Percentiles rank a stretch among this genome's conserved stretches.
Evolutionary conservation across 2,888 invertebrate species (phyloP).

Genomic region (Caenorhabditis zanzibari): DNA sequence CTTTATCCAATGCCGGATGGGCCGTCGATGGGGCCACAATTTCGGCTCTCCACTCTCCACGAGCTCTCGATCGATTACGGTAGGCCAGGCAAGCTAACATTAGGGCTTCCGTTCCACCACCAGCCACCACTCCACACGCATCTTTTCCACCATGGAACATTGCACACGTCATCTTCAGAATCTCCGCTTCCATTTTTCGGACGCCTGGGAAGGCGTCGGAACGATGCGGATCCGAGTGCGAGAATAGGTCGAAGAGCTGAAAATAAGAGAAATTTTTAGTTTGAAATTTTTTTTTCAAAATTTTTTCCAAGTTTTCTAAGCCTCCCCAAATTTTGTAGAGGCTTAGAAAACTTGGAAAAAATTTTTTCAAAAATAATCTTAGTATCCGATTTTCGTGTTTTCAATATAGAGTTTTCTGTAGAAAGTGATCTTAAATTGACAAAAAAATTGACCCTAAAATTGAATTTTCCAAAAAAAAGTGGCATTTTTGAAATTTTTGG

Average conservation of each 20-base stretch:
- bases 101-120: conserved; percentile 98
- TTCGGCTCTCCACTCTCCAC: conserved; percentile 91
- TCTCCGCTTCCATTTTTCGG: conserved; percentile 77
- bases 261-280: conserved; percentile 1
- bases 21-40: conserved; percentile 85
- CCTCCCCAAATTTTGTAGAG: no score
- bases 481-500: no score
- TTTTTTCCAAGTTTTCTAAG: no score
- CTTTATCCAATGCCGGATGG: conserved; percentile 85
- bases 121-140: conserved; percentile 91
- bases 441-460: no score
- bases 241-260: conserved; percentile 88
- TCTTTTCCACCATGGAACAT: conserved; percentile 91
- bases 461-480: no score
- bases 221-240: conserved; percentile 97
- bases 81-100: conserved; percentile 94
- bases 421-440: no score
- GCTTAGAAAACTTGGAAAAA: no score
- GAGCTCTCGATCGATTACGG: conserved; percentile 89
- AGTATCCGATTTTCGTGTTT: no score
- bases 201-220: conserved; percentile 95
- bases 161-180: conserved; percentile 84
- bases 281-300: no score
- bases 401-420: no score
- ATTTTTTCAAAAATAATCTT: no score